Evolutionary conservation across 2,113 vertebrate genomes (phyloP), one percentile per base, ranked within the genome.

Genomic region (Lichenostomus cassidix): DNA sequence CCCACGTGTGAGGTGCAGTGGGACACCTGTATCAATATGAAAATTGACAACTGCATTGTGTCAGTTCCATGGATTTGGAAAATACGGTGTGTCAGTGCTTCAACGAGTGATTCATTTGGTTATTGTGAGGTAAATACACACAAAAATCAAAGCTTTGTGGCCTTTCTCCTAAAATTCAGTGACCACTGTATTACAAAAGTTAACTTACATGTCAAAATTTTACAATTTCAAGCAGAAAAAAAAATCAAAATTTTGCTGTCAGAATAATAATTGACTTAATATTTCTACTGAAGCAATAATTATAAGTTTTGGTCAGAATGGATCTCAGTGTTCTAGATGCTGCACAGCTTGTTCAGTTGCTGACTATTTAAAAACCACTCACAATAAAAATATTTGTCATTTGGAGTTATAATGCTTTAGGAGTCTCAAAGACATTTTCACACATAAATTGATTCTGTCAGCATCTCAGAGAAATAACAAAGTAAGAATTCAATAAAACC

Each of bases 391-490:
- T 77, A 90, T 88, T 81, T 90, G 74, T 92, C 83, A 83, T 88
- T 86, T 76, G 71, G 47, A 83, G 20, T 68, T 80, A 25, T 6
- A 86, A 52, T 67, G 47, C 79, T 86, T 77, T 64, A 75, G 52
- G 63, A 91, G 27, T 39, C 87, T 88, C 59, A 73, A 81, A 93
- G 39, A 76, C 0, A 0, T 83, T 95, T 93, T 71, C 52, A 95
- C 86, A 68, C 68, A n/a, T 62, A 70, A 93, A 94, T 93, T 93
- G 76, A 90, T 92, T 94, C 71, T 88, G 70, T 65, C 94, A 92
- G 24, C 1, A 1, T 88, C 83, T 70, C 4, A 1, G 88, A 64
- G n/a, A 87, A 96, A 94, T 82, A 95, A 63, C 71, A 75, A 90
- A 94, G 76, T 87, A 83, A 81, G 79, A 94, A 94, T 90, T 92